Evolutionary conservation across 1,140 invertebrate species (phyloP).

Genomic region (Brachionus plicatilis): DNA sequence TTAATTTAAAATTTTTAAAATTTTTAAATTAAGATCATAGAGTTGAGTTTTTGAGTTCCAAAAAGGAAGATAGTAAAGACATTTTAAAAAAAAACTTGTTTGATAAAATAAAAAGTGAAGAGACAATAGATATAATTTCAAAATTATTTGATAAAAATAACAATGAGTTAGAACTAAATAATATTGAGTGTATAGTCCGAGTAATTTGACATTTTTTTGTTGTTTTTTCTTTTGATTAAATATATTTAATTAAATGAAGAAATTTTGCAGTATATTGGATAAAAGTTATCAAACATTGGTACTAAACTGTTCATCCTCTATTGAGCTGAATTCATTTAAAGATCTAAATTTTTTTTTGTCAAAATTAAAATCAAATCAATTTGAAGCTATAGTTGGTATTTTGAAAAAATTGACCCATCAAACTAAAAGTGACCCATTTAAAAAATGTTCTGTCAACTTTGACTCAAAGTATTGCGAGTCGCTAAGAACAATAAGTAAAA

Average conservation of each 20-base stretch:
- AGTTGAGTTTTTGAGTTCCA: neutral
- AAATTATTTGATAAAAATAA: conserved; percentile 5
- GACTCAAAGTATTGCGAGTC: neutral
- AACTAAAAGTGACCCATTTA: neutral
- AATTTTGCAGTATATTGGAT: neutral
- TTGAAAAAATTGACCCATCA: neutral
- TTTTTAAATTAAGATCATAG: neutral
- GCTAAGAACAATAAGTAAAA: neutral
- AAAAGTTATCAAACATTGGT: neutral
- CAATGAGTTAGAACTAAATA: no score
- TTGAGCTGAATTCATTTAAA: neutral
- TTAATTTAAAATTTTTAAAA: neutral
- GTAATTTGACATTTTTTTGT: neutral
- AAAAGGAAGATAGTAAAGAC: neutral
- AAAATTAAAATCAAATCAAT: neutral
- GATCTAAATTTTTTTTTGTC: neutral
- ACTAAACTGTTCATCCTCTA: neutral
- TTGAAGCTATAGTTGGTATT: neutral
- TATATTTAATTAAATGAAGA: neutral
- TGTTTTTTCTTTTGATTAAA: no score
- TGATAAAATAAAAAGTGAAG: neutral
- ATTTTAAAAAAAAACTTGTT: neutral
- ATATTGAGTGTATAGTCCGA: neutral
- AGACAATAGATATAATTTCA: neutral
- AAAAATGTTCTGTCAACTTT: neutral